These are phyloP conservation scores for Mnemiopsis leidyi DNA, from an alignment of 37 sponge, comb jelly and placozoan genomes.

Conservation along the genomic window DNA sequence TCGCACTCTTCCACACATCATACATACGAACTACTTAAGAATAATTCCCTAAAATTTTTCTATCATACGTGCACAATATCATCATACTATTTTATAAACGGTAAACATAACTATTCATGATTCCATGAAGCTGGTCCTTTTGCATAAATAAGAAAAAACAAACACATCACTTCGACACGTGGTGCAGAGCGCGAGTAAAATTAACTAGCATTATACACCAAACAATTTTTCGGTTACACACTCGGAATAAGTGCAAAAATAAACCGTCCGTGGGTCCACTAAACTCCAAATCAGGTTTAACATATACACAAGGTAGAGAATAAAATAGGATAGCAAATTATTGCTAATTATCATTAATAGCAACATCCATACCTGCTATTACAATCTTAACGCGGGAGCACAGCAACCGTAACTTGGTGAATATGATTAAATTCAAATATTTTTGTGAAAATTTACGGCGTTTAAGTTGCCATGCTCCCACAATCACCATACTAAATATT, in stretches of 20 bases:
- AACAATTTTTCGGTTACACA: constrained; percentile 50
- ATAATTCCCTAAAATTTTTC: background rate
- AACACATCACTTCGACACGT: background rate
- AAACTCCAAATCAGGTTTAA: background rate
- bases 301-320: background rate
- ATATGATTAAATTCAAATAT: too few species aligned
- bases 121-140: background rate
- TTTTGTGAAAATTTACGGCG: too few species aligned
- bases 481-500: background rate
- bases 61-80: background rate
- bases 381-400: background rate
- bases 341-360: background rate
- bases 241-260: background rate
- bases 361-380: background rate
- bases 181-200: background rate
- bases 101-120: background rate
- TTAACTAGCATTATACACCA: constrained; percentile 29
- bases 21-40: background rate
- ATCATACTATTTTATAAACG: background rate
- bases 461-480: background rate
- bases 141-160: background rate
- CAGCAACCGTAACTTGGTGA: background rate
- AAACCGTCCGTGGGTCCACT: background rate
- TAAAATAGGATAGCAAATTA: background rate
- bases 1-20: background rate